Evolutionary conservation across 2,888 invertebrate species (phyloP), one percentile per base, ranked within the genome.

Genomic region (Ramazzottius varieornatus): DNA sequence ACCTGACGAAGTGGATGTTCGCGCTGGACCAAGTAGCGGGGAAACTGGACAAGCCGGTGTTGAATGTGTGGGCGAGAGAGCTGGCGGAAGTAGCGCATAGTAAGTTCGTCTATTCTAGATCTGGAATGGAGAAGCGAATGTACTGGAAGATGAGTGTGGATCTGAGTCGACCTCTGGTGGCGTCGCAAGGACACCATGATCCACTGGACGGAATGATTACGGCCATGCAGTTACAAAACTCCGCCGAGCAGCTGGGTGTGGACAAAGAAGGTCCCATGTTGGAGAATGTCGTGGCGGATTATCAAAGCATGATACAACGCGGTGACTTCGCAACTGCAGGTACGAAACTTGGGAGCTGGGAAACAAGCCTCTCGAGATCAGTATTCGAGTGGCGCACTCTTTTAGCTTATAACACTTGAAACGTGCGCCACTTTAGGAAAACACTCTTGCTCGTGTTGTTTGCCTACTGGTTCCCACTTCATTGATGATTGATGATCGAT

Each of bases 1-100:
- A 70, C 66, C 67, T 70, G 32, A 68, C 69, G 32, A 70, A 70
- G 65, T 70, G 70, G 70, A 69, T 68, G 66, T 69, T 67, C 63
- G 70, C 69, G 1, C 65, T 70, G 46, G 66, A 67, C 40, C 68
- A 67, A 32, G 63, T 68, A 65, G 65, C 68, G 8, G 63, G 34
- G 66, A 66, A 65, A 33, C 67, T 67, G 32, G 46, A 66, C 16
- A 66, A 70, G 33, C 67, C 67, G 16, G 63, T 46, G 33, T 69
- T 67, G 63, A 66, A 70, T 64, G 63, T 66, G 40, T 67, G 68
- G 67, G 70, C 70, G 20, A 65, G 67, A 2, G 65, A 68, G 20
- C 40, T 70, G 66, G 68, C 66, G 1, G 66, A 66, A 34, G 66
- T 66, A 33, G 65, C 67, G 33, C 70, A 70, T 63, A 33, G 64